These are phyloP conservation scores for Polia nebulosa DNA, from an alignment of 2,888 invertebrate species.

Conservation along the genomic window DNA sequence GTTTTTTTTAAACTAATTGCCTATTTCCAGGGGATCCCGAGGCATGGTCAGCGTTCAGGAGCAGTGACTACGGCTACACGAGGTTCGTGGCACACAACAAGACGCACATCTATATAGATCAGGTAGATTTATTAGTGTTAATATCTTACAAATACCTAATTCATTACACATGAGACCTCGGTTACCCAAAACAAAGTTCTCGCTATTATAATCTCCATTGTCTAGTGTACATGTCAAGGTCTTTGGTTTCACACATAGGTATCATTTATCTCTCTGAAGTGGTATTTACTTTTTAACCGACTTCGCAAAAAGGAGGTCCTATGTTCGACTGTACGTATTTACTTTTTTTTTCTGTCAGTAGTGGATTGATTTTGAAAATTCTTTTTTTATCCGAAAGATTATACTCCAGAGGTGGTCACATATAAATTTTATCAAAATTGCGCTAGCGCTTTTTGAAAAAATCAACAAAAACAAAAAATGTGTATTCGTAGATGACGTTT, in stretches of 20 bases:
- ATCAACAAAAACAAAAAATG: too few species aligned
- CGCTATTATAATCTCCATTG: background rate
- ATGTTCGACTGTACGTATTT: too few species aligned
- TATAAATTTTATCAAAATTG: too few species aligned
- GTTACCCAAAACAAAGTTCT: background rate
- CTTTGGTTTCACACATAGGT: background rate
- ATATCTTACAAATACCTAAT: background rate
- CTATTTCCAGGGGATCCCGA: constrained; percentile 86
- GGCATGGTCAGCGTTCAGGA: constrained; percentile 93
- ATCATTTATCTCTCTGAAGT: background rate
- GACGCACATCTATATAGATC: constrained; percentile 97
- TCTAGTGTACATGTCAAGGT: background rate
- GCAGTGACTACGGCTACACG: constrained; percentile 98
- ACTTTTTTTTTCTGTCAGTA: too few species aligned
- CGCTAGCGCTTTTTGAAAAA: too few species aligned
- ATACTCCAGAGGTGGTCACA: too few species aligned
- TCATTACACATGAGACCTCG: background rate
- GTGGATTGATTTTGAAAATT: too few species aligned
- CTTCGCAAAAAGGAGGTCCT: too few species aligned
- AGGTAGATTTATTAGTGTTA: constrained; percentile 86
- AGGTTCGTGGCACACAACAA: constrained; percentile 94
- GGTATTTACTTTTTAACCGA: too few species aligned
- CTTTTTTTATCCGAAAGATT: too few species aligned
- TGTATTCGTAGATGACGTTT: too few species aligned
- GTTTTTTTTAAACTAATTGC: background rate